Conservation (phyloP, 1,140 invertebrate genomes). For the Zophobas atratus region DNA sequence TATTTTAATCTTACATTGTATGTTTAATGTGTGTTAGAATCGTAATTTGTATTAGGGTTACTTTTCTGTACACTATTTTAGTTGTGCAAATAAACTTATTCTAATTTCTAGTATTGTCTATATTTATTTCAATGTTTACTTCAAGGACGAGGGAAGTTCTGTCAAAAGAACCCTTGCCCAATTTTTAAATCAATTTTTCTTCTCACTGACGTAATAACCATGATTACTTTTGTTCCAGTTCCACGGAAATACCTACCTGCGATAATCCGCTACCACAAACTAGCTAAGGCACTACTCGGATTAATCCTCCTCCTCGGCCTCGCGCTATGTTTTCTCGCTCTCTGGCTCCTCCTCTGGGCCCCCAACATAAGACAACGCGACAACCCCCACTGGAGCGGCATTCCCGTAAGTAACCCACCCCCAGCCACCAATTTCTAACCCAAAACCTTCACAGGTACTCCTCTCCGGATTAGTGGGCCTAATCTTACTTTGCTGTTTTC, state of each 20-base stretch:
- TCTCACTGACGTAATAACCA: neutral
- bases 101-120: too few species aligned
- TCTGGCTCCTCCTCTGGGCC: constrained; percentile 75
- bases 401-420: constrained; percentile 71
- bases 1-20: too few species aligned
- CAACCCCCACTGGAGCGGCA: constrained; percentile 77
- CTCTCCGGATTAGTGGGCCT: constrained; percentile 68
- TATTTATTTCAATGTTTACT: too few species aligned
- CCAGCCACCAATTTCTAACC: neutral
- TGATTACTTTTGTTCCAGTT: constrained; percentile 59
- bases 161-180: neutral
- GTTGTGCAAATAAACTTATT: too few species aligned
- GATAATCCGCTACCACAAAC: constrained; percentile 70
- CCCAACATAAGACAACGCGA: constrained; percentile 73
- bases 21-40: too few species aligned
- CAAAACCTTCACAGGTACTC: constrained; percentile 64
- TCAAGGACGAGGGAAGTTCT: too few species aligned
- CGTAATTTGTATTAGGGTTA: too few species aligned
- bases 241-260: constrained; percentile 60
- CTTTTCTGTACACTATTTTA: too few species aligned
- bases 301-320: constrained; percentile 73
- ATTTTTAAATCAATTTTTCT: neutral
- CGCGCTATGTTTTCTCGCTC: constrained; percentile 70
- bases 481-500: constrained; percentile 68
- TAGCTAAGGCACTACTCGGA: constrained; percentile 72